Percentiles rank a stretch among this genome's conserved stretches.
Evolutionary conservation across 2,797 vertebrate genomes (phyloP).

Genomic region (Myotis planiceps): DNA sequence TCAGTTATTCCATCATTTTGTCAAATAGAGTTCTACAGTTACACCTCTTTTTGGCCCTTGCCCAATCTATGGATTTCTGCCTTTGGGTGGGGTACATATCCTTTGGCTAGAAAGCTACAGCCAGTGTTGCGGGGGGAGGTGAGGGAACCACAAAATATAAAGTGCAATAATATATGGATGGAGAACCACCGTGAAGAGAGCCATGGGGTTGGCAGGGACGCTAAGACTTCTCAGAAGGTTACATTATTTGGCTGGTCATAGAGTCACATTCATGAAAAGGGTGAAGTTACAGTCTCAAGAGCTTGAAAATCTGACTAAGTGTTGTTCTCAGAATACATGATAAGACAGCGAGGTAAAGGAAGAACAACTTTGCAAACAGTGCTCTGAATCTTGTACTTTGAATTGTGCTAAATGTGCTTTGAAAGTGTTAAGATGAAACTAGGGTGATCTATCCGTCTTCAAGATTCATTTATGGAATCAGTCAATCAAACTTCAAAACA

Average conservation of each 20-base stretch:
- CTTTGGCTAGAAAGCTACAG: background rate
- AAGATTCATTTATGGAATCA: constrained; percentile 45
- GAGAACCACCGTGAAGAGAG: background rate
- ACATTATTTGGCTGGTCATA: constrained; percentile 5
- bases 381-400: background rate
- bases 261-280: background rate
- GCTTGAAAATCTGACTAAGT: constrained; percentile 12
- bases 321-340: background rate
- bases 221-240: background rate
- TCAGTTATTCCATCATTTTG: constrained; percentile 13
- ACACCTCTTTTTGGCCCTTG: background rate
- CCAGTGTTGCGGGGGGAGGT: background rate
- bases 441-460: constrained; percentile 1
- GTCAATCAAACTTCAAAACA: constrained; percentile 62
- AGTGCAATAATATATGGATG: background rate
- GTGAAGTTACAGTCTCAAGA: background rate
- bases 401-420: background rate
- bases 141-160: background rate
- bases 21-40: background rate
- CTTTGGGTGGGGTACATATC: background rate
- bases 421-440: constrained; percentile 6
- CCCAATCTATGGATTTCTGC: background rate
- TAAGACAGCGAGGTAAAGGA: background rate
- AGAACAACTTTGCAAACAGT: background rate
- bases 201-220: background rate